phyloP scores from a whole-genome alignment of 35 echinoderm and acorn worm genomes.

The Lytechinus pictus region DNA sequence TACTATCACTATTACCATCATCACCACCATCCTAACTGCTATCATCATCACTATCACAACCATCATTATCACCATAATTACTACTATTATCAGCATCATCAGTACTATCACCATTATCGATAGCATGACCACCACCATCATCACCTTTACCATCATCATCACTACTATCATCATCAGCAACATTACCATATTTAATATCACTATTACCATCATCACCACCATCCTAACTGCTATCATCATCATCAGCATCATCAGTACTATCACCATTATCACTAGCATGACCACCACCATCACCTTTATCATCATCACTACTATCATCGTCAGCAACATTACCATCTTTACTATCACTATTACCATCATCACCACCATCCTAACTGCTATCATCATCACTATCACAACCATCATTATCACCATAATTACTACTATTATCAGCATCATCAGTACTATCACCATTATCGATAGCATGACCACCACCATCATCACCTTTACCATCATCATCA shows the following conservation, averaged over 20 bases:
- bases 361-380: slow-evolving; percentile 31
- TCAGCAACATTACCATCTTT: background rate
- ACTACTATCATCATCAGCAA: too few species aligned
- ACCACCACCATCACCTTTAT: background rate
- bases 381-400: slow-evolving; percentile 37
- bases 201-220: background rate
- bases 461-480: slow-evolving; percentile 25
- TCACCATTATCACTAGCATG: slow-evolving; percentile 25
- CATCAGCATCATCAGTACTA: slow-evolving; percentile 30
- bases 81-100: too few species aligned
- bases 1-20: too few species aligned
- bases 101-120: too few species aligned
- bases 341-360: background rate
- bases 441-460: slow-evolving; percentile 15
- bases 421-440: slow-evolving; percentile 40
- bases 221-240: slow-evolving; percentile 29
- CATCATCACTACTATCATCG: too few species aligned
- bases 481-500: slow-evolving; percentile 25
- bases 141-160: too few species aligned
- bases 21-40: too few species aligned
- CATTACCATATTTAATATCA: too few species aligned
- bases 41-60: too few species aligned
- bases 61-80: too few species aligned
- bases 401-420: slow-evolving; percentile 25
- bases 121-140: too few species aligned